phyloP scores from a whole-genome alignment of 1,140 invertebrate species.

The Saccostrea echinata region DNA sequence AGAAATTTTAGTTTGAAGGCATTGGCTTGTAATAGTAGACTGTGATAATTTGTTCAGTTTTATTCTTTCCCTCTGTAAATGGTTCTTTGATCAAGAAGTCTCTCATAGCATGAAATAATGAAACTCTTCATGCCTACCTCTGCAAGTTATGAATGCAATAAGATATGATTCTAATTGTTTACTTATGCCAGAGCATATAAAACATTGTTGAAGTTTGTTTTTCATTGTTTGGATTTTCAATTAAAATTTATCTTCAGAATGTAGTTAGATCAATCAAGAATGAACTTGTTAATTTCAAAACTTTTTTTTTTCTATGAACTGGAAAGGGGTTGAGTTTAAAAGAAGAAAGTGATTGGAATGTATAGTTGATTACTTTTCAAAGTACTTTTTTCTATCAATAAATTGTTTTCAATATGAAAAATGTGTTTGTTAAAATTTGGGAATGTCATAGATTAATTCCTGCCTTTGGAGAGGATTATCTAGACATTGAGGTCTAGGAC shows the following conservation, averaged over 20 bases:
- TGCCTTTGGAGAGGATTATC: too few relatives aligned
- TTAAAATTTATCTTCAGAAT: neutral
- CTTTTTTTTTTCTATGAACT: neutral
- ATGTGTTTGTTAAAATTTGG: neutral
- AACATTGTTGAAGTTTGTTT: neutral
- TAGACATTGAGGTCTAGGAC: too few relatives aligned
- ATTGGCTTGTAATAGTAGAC: constrained; percentile 29
- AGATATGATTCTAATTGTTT: neutral
- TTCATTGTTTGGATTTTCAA: neutral
- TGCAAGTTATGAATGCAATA: constrained; percentile 22
- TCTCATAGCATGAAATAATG: constrained; percentile 5
- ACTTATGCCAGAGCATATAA: neutral
- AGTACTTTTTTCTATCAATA: constrained; percentile 35
- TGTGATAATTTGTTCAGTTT: constrained; percentile 35
- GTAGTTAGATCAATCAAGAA: neutral
- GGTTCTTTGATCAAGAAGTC: neutral
- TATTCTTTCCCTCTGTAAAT: neutral
- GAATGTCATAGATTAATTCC: too few relatives aligned
- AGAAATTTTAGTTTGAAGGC: neutral
- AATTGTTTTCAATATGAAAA: constrained; percentile 34
- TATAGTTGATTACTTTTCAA: constrained; percentile 30
- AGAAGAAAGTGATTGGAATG: constrained; percentile 27
- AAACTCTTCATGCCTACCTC: constrained; percentile 27
- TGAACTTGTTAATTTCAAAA: constrained; percentile 2
- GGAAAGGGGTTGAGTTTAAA: neutral